Conservation (phyloP, 2,888 invertebrate species). For the Sarcophaga rosellei region DNA sequence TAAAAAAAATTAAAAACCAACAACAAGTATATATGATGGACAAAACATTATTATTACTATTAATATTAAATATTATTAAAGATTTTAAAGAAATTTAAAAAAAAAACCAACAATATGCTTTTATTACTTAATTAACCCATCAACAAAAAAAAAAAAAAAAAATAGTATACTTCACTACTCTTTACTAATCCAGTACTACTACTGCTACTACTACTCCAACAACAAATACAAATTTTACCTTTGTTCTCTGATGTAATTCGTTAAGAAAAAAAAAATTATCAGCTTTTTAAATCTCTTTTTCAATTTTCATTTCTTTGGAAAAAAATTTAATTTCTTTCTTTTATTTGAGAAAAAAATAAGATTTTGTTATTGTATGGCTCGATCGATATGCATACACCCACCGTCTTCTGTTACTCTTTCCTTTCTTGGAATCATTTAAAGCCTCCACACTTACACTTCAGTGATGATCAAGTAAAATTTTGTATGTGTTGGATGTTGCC, state of each 20-base stretch:
- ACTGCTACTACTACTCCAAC: conserved; percentile 31
- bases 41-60: conserved; percentile 52
- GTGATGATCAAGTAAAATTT: conserved; percentile 8
- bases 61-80: conserved; percentile 65
- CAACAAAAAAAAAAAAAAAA: no score
- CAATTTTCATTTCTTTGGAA: no score
- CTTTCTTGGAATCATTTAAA: no score
- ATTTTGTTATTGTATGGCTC: conserved; percentile 21
- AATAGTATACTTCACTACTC: conserved; percentile 27
- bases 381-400: conserved; percentile 9
- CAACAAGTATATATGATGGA: background rate
- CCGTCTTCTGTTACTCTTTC: conserved; percentile 8
- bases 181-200: conserved; percentile 24
- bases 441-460: background rate
- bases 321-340: no score
- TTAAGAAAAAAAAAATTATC: background rate
- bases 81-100: conserved; percentile 69
- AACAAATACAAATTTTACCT: conserved; percentile 36
- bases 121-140: conserved; percentile 67
- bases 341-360: no score
- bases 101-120: conserved; percentile 69
- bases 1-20: no score
- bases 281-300: no score
- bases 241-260: conserved; percentile 51
- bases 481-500: conserved; percentile 49